These are phyloP conservation scores for Porites divaricata DNA, from an alignment of 92 coral and sea anemone species.

Conservation along the genomic window DNA sequence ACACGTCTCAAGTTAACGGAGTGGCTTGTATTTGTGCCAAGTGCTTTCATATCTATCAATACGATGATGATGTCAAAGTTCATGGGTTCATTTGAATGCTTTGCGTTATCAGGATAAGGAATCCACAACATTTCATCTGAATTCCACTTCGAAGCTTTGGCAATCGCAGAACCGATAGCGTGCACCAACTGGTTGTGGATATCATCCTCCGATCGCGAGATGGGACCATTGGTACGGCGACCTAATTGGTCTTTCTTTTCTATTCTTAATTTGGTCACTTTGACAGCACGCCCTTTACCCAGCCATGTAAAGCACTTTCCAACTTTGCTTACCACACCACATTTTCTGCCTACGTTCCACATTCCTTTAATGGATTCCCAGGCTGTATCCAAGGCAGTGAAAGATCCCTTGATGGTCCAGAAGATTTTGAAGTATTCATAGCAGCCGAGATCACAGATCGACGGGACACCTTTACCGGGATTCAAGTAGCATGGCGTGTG, in stretches of 20 bases:
- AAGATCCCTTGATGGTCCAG: slow-evolving; percentile 74
- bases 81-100: neutral
- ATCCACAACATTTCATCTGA: slow-evolving; percentile 56
- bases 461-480: slow-evolving; percentile 62
- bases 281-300: neutral
- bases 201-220: slow-evolving; percentile 49
- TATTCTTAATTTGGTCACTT: slow-evolving; percentile 36
- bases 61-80: slow-evolving; percentile 32
- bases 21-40: slow-evolving; percentile 26
- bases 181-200: slow-evolving; percentile 49
- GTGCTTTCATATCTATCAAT: slow-evolving; percentile 62
- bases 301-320: neutral
- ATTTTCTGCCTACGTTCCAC: slow-evolving; percentile 61
- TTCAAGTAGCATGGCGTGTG: slow-evolving; percentile 78
- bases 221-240: slow-evolving; percentile 36
- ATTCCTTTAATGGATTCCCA: slow-evolving; percentile 73
- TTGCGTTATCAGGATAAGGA: slow-evolving; percentile 39
- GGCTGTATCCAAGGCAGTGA: slow-evolving; percentile 49
- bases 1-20: slow-evolving; percentile 42
- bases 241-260: slow-evolving; percentile 14
- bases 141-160: slow-evolving; percentile 58
- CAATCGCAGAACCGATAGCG: slow-evolving; percentile 54
- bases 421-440: slow-evolving; percentile 63
- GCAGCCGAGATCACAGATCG: slow-evolving; percentile 68
- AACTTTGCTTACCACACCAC: slow-evolving; percentile 42